These are phyloP conservation scores for Sarcophaga subvicina DNA, from an alignment of 2,888 invertebrate species.

Conservation along the genomic window DNA sequence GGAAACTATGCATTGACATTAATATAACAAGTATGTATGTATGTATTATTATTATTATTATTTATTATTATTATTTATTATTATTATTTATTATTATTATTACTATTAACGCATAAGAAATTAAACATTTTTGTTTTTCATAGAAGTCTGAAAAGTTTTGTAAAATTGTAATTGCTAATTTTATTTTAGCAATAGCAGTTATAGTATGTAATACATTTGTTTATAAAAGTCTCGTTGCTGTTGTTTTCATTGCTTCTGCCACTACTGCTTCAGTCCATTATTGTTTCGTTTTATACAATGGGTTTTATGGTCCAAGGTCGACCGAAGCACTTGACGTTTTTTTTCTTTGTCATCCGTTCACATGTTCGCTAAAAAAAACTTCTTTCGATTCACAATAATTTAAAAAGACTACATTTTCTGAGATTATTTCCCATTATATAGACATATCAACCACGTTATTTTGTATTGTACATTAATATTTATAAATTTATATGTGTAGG, in stretches of 20 bases:
- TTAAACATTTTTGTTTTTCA: too few relatives aligned
- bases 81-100: too few relatives aligned
- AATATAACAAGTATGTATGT: background rate
- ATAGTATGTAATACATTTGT: background rate
- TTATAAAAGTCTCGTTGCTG: slow-evolving; percentile 8
- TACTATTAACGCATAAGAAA: too few relatives aligned
- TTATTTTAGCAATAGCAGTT: slow-evolving; percentile 28
- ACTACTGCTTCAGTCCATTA: slow-evolving; percentile 28
- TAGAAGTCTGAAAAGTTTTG: too few relatives aligned
- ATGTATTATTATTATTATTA: too few relatives aligned
- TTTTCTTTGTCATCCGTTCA: slow-evolving; percentile 56
- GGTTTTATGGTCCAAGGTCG: slow-evolving; percentile 71
- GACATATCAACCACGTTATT: slow-evolving; percentile 54
- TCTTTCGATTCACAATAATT: slow-evolving; percentile 62
- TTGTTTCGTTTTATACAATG: slow-evolving; percentile 53
- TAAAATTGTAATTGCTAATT: background rate
- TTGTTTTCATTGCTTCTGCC: slow-evolving; percentile 28
- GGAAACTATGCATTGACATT: background rate
- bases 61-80: too few relatives aligned
- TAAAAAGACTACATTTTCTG: slow-evolving; percentile 52
- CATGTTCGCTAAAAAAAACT: slow-evolving; percentile 20
- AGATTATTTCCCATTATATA: slow-evolving; percentile 68
- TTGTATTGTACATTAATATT: slow-evolving; percentile 23
- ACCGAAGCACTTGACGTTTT: slow-evolving; percentile 65
- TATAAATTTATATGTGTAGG: slow-evolving; percentile 13